Percentiles rank a stretch among this genome's conserved stretches.
Evolutionary conservation across 2,113 vertebrate species (phyloP).

Genomic region (Phaethornis superciliosus): DNA sequence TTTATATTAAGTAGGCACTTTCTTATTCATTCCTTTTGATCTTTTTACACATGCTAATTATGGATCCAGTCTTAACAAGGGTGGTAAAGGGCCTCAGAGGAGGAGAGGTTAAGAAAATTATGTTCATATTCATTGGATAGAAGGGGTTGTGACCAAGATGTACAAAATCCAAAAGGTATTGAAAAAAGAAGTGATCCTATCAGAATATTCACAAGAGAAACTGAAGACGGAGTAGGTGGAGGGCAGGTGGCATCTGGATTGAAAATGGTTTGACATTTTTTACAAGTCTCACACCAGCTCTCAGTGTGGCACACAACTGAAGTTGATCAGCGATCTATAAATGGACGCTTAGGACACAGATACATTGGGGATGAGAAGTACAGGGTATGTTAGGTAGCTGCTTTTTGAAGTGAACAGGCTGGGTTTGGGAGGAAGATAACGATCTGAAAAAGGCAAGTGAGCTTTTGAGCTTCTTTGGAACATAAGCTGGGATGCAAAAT

Average conservation of each 20-base stretch:
- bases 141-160: conserved; percentile 3
- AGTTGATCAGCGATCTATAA: neutral
- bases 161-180: conserved; percentile 26
- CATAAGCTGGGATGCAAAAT: neutral
- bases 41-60: conserved; percentile 17
- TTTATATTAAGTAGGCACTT: conserved; percentile 28
- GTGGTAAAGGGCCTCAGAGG: conserved; percentile 18
- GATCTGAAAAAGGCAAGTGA: neutral
- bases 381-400: accelerated
- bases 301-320: neutral
- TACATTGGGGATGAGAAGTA: neutral
- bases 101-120: conserved; percentile 42
- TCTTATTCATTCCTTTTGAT: neutral
- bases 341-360: neutral
- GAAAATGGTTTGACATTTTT: neutral
- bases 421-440: neutral
- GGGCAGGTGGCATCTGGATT: neutral
- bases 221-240: neutral
- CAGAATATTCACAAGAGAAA: conserved; percentile 12
- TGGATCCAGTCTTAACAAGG: conserved; percentile 39
- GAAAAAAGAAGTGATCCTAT: neutral
- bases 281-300: neutral
- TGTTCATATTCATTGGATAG: conserved; percentile 66
- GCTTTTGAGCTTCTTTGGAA: neutral
- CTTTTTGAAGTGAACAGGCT: neutral